Base-by-base conservation (phyloP, 1,140 invertebrate species). In the Drosophila funebris region DNA sequence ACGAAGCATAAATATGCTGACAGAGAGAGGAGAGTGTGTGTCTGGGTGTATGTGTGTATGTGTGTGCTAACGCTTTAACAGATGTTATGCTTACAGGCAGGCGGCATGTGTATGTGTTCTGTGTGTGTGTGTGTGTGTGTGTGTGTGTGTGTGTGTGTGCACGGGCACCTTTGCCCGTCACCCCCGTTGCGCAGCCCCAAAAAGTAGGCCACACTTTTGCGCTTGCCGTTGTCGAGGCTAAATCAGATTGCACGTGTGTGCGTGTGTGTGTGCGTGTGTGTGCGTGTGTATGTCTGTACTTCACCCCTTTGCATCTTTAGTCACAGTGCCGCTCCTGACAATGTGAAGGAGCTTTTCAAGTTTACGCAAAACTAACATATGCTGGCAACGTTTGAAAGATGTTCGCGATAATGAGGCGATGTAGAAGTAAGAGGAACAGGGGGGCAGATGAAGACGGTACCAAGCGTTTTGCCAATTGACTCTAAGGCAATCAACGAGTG, bases 331-430 rank as follows among this genome's bases (percentile, higher is more conserved):
- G 2, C 48, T 14, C 48, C 24, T 44, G 61, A 71, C 62, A 72
- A 72, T 67, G 70, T 68, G 46, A 68, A 73, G 36, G 66, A 76
- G 76, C 81, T 84, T 84, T 84, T 84, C 81, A 84, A 84, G 80
- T 84, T 84, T 84, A 84, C 73, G 74, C 71, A 76, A 78, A 57
- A 87, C 82, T 82, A 87, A 85, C 82, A 87, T 87, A 85, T 85
- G 82, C 82, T 78, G 70, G 78, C 74, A 74, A 67, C 73, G 73
- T 68, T 73, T 87, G 69, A 84, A 80, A 84, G 80, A 84, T 84
- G 81, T 73, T 60, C 76, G 81, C 77, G 81, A 84, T 84, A 84
- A 87, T 84, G 64, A 80, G 68, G 13, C 29, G 39, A 33, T 18
- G 22, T 1, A 43, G 16, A 18, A 5, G 46, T 9, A 24, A 6